Base-by-base conservation (phyloP, 1,140 invertebrate genomes). In the Nebria ingens region DNA sequence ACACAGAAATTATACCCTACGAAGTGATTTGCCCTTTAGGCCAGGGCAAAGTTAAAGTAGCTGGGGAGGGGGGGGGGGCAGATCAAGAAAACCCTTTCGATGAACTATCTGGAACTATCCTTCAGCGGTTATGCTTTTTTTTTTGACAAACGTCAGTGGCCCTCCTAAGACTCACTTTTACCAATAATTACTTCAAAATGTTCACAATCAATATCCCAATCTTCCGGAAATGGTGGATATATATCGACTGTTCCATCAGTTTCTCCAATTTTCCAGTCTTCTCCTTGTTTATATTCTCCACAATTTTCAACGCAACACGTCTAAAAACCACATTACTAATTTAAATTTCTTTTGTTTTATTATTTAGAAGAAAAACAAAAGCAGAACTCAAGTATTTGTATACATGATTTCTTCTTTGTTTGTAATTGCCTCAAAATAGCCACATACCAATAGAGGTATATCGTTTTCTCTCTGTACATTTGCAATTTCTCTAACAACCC, bases 201-300 rank as follows among this genome's bases (percentile, higher is more conserved):
- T 65, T 45, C 6, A 17, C 17, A 45, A 2, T 71, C 59, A 13
- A 59, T 53, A 51, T 82, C 70, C 77, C 79, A 84, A 65, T 93
- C 89, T 63, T 82, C 79, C 0, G 89, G 89, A 71, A 80, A 89
- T 3, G 85, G 79, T 0, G 88, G 83, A 63, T 82, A 79, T 13
- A 71, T 63, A 71, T 92, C 89, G 15, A 68, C 63, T 0, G 85
- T 82, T 23, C 79, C 81, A 67, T 91, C 87, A 55, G 72, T 71
- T 67, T 88, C 85, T 56, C 74, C 72, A 1, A 86, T 69, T 29
- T 77, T 79, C 82, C 84, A 90, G 59, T 77, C 69, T 56, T 79
- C 74, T 1, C 74, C 77, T 12, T 69, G 67, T 54, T 68, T 66
- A 3, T 90, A 64, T 71, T 89, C 84, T 0, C 89, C 89, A 64